Evolutionary conservation across 2,113 vertebrate genomes (phyloP), one percentile per base, ranked within the genome.

Genomic region (Catharus minimus): DNA sequence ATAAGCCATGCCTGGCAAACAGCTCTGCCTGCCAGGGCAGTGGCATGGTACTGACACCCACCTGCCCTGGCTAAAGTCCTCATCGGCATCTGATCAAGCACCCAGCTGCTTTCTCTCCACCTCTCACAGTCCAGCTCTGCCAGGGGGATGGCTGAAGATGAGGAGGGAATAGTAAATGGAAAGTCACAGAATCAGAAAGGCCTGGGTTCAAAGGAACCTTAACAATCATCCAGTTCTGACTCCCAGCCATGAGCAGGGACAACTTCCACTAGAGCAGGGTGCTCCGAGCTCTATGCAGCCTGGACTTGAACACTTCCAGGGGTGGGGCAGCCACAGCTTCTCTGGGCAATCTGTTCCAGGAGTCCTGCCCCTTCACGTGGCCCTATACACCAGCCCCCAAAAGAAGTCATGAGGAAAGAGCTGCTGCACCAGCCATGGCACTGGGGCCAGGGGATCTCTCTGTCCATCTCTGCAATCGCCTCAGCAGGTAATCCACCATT

Each of bases 361-460:
- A 87, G 64, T 46, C 16, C 33, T 20, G 9, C 4, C 2, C 47
- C 27, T 19, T 18, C 20, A 46, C 0, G 0, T 15, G n/a, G 39
- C 57, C 79, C 58, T 2, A 6, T 2, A 39, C 28, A 41, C 2
- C 32, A 86, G 41, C 27, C 36, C n/a, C 22, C 17, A 43, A 64
- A 6, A 5, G 65, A 68, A 81, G 33, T 17, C 64, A 60, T 0
- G 1, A 64, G 55, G 62, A 61, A 67, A 58, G 33, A 57, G 57
- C 30, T 52, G 53, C 72, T 56, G 62, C 53, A 27, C 13, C 66
- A 82, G 47, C 41, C 32, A 36, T 3, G 32, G 21, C 36, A 24
- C 50, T 32, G 39, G 7, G 7, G 11, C 27, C 32, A 36, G 9
- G n/a, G 38, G 5, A 3, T 28, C 13, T 32, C 36, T 50, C 60